Base-by-base conservation (phyloP, 2,113 vertebrate species). In the Trematomus loennbergii region DNA sequence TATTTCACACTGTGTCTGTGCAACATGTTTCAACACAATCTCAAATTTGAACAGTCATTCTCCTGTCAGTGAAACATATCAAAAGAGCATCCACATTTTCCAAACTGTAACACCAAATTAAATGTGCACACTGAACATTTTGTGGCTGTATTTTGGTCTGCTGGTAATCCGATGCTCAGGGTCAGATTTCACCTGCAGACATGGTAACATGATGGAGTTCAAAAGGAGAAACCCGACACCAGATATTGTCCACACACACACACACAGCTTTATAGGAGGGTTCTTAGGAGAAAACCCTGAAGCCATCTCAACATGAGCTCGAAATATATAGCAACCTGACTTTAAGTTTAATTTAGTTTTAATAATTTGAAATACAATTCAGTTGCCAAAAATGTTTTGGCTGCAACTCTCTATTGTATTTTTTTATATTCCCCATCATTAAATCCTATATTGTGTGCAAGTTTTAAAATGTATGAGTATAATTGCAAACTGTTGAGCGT, bases 181-280 rank as follows among this genome's bases (percentile, higher is more conserved):
- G 64, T 90, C 83, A 3, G 61, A 69, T 88, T 59, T 76, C 86
- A 60, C 43, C n/a, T 43, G 79, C 69, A 72, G 29, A 43, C 57
- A 3, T 22, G 25, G 80, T 65, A 65, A 52, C 66, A 55, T 0
- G 53, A 55, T 0, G 54, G 53, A 2, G 62, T 58, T 5, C 46
- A 72, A 48, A 17, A 69, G 68, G 49, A 9, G 68, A 60, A 76
- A 68, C 63, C 1, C n/a, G 65, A 79, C 70, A 66, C 74, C 4
- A 11, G 12, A 6, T 29, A 29, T 29, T 53, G 25, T 16, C 5
- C 11, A n/a, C 40, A 55, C n/a, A 53, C 50, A 9, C 17, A 9
- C 6, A 53, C 13, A 53, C 29, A 29, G 29, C 29, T 29, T 29
- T 29, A 29, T 4, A 29, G 29, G 3, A 29, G 29, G 29, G 29